Evolutionary conservation across 2,797 vertebrate genomes (phyloP).

Genomic region (Rhinogobio ventralis): DNA sequence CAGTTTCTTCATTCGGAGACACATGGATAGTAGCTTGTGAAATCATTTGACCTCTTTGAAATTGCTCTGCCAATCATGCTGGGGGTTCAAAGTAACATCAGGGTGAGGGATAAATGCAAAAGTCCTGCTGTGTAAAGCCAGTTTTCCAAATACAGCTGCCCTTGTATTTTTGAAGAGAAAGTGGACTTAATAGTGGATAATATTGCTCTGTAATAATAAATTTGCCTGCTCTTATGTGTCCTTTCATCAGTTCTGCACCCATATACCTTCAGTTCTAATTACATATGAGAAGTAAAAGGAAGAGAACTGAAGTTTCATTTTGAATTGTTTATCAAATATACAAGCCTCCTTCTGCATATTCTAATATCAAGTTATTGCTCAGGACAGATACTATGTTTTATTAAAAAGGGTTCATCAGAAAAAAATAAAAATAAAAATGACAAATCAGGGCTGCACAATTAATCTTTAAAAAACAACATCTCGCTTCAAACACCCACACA

Average conservation of each 20-base stretch:
- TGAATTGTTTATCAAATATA: not conserved
- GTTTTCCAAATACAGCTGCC: not conserved
- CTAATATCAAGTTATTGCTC: not conserved
- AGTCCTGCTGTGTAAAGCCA: not conserved
- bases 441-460: not conserved
- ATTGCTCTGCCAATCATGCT: conserved; percentile 2
- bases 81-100: not conserved
- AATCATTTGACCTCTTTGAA: conserved; percentile 25
- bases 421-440: too few relatives aligned
- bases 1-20: conserved; percentile 34
- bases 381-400: not conserved
- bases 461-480: not conserved
- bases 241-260: not conserved
- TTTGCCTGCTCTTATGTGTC: not conserved
- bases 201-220: conserved; percentile 9
- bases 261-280: not conserved
- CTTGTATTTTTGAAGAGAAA: not conserved
- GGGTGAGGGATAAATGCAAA: not conserved
- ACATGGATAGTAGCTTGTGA: conserved; percentile 25
- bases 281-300: not conserved
- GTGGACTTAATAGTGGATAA: not conserved
- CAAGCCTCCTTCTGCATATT: not conserved
- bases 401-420: not conserved
- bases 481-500: not conserved
- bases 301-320: not conserved